A percentile compares a stretch with the other conserved stretches of the same genome.
phyloP scores from a whole-genome alignment of 2,113 vertebrate genomes.

The Noturus placidus region DNA sequence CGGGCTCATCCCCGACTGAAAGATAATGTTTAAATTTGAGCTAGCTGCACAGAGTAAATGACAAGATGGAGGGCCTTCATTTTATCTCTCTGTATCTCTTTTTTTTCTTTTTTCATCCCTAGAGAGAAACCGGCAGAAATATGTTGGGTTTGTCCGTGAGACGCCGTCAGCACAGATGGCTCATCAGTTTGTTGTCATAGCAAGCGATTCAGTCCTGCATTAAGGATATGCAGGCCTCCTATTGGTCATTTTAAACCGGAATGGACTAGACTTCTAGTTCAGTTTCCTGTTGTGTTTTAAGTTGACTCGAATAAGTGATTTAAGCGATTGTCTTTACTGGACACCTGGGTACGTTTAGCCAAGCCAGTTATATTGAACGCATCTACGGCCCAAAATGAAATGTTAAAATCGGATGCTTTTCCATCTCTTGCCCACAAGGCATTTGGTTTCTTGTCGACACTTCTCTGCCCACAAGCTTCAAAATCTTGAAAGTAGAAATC shows the following conservation, averaged over 20 bases:
- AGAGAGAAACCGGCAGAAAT: slow-evolving; percentile 44
- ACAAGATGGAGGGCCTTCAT: slow-evolving; percentile 51
- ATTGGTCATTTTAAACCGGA: background rate
- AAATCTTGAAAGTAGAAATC: background rate
- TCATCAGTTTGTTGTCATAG: slow-evolving; percentile 51
- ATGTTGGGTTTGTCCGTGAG: slow-evolving; percentile 46
- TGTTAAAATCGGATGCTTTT: background rate
- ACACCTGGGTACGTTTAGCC: background rate
- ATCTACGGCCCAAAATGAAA: background rate
- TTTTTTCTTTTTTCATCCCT: slow-evolving; percentile 43
- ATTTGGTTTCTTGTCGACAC: background rate
- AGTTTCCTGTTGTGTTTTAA: background rate
- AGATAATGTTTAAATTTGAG: slow-evolving; percentile 44
- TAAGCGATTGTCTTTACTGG: background rate
- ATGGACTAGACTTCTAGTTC: background rate
- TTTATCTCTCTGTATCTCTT: slow-evolving; percentile 32
- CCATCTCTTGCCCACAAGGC: background rate
- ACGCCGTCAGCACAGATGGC: slow-evolving; percentile 43
- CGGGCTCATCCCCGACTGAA: slow-evolving; percentile 28
- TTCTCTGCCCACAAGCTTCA: background rate
- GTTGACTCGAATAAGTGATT: background rate
- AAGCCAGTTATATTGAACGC: background rate
- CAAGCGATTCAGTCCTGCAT: slow-evolving; percentile 39
- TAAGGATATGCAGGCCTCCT: slow-evolving; percentile 30
- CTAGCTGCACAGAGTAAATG: slow-evolving; percentile 40